Evolutionary conservation across 1,140 invertebrate genomes (phyloP).

Genomic region (Meteorus sp.): DNA sequence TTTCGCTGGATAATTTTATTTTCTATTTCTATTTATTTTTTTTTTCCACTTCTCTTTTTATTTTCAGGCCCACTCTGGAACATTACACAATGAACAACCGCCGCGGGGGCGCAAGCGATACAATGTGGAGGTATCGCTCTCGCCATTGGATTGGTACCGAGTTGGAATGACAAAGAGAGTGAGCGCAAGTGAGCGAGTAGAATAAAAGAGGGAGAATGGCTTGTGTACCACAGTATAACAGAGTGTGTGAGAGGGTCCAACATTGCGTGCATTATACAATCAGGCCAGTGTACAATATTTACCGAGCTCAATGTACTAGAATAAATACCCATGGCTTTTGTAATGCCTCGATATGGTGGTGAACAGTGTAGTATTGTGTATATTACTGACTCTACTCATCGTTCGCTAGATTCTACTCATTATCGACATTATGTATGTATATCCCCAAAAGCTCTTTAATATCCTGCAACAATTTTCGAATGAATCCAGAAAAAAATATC

Average conservation of each 20-base stretch:
- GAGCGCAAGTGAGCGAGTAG: no score
- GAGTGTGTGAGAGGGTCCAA: no score
- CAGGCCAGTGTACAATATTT: slow-evolving; percentile 24
- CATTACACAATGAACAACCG: slow-evolving; percentile 12
- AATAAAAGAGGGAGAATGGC: no score
- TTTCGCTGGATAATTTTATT: not conserved
- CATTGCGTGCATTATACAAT: no score
- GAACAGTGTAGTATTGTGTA: no score
- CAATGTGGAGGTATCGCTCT: slow-evolving; percentile 9
- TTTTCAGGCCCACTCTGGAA: slow-evolving; percentile 8
- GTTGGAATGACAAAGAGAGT: not conserved
- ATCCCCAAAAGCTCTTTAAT: no score
- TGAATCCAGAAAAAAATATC: not conserved
- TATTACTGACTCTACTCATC: no score
- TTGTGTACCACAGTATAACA: no score
- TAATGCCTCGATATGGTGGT: not conserved
- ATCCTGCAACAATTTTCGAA: not conserved
- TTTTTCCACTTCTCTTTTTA: not conserved
- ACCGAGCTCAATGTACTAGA: slow-evolving; percentile 29
- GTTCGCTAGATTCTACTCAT: no score
- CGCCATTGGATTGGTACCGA: not conserved
- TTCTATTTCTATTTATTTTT: not conserved
- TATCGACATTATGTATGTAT: no score
- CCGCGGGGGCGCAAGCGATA: slow-evolving; percentile 17
- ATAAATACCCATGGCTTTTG: slow-evolving; percentile 28